phyloP scores from a whole-genome alignment of 53 echinoderm and acorn worm genomes.

The Actinopyga echinites region DNA sequence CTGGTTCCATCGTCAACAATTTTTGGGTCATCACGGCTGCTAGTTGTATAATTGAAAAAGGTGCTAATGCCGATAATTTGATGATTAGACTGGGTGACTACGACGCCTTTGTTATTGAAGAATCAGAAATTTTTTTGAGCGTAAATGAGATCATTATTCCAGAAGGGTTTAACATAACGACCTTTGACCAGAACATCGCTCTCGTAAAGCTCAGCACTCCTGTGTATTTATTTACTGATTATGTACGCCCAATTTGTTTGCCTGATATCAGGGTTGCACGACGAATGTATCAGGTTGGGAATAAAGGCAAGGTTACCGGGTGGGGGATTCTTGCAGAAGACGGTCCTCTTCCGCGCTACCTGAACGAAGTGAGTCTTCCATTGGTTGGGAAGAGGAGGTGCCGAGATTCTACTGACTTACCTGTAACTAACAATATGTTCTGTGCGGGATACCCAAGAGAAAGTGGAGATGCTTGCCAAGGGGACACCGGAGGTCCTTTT shows the following conservation, averaged over 20 bases:
- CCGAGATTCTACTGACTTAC: constrained; percentile 26
- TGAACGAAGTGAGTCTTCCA: constrained; percentile 66
- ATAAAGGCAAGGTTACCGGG: constrained; percentile 56
- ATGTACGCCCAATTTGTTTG: constrained; percentile 73
- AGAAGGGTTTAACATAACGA: constrained; percentile 32
- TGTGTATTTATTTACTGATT: constrained; percentile 58
- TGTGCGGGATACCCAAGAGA: constrained; percentile 64
- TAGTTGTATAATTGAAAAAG: constrained; percentile 45
- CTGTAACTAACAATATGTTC: constrained; percentile 73
- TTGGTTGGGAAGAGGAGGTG: constrained; percentile 52
- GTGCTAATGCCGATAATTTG: background rate
- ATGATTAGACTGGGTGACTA: constrained; percentile 74
- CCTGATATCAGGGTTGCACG: constrained; percentile 42
- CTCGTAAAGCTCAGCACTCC: constrained; percentile 55
- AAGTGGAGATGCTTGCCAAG: constrained; percentile 54
- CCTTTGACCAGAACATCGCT: constrained; percentile 75
- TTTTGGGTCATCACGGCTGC: constrained; percentile 78
- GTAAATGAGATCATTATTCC: constrained; percentile 41
- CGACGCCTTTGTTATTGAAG: constrained; percentile 48
- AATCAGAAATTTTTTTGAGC: constrained; percentile 38
- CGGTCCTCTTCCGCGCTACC: constrained; percentile 62
- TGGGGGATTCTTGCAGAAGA: constrained; percentile 71
- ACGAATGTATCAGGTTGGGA: constrained; percentile 12
- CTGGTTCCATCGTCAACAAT: constrained; percentile 62
- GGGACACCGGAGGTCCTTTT: constrained; percentile 89